Percentiles rank a stretch among this genome's conserved stretches.
phyloP scores from a whole-genome alignment of 2,797 vertebrate species.

The Sparus aurata region DNA sequence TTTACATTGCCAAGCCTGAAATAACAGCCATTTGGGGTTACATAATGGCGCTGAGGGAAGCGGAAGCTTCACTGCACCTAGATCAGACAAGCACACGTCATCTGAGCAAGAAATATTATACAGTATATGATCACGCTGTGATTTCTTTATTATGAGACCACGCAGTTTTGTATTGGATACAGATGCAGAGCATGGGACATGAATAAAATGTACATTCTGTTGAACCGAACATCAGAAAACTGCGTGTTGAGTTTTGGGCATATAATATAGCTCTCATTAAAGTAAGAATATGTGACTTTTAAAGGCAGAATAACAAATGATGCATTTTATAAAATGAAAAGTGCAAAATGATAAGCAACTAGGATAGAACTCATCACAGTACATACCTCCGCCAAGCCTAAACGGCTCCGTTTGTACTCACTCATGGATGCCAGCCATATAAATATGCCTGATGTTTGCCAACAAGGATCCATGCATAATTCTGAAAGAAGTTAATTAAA shows the following conservation, averaged over 20 bases:
- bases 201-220: not conserved
- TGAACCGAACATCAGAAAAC: not conserved
- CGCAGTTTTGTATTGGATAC: not conserved
- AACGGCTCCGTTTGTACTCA: too few species aligned
- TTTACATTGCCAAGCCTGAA: constrained; percentile 61
- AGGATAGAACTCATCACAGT: too few species aligned
- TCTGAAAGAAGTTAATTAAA: too few species aligned
- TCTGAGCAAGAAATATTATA: not conserved
- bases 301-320: not conserved
- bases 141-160: constrained; percentile 9
- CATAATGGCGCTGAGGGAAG: constrained; percentile 5
- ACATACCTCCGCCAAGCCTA: too few species aligned
- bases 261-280: not conserved
- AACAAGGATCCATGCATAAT: too few species aligned
- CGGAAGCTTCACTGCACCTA: constrained; percentile 38
- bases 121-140: not conserved
- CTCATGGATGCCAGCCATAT: too few species aligned
- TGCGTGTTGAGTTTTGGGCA: not conserved
- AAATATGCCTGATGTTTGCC: too few species aligned
- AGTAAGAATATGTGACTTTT: not conserved
- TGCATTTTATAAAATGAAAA: not conserved
- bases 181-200: not conserved
- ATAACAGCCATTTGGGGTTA: constrained; percentile 55
- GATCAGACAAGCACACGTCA: constrained; percentile 25
- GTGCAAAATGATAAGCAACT: not conserved